Evolutionary conservation across 2,888 invertebrate genomes (phyloP).

Genomic region (Drosophila mulleri): DNA sequence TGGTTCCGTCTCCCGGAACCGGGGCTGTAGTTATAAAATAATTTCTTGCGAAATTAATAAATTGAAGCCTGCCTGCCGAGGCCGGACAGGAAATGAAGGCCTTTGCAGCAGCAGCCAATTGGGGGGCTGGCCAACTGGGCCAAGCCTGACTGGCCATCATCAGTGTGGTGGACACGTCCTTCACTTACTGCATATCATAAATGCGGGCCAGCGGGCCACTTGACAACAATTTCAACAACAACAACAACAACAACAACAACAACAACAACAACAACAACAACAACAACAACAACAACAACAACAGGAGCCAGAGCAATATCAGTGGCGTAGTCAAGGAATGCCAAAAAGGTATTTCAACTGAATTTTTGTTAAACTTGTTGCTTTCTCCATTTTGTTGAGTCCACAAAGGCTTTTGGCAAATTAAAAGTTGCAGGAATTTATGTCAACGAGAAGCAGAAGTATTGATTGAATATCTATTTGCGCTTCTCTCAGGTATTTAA

Average conservation of each 20-base stretch:
- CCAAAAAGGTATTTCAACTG: not conserved
- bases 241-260: not conserved
- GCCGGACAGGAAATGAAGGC: constrained; percentile 62
- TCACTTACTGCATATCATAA: constrained; percentile 55
- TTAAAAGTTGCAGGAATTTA: not conserved
- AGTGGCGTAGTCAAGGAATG: constrained; percentile 33
- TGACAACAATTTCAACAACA: constrained; percentile 24
- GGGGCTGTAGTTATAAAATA: constrained; percentile 66
- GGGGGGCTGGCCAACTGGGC: constrained; percentile 15
- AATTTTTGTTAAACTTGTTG: constrained; percentile 4
- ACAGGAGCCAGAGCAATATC: not conserved
- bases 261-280: constrained; percentile 29
- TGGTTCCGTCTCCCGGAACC: not conserved
- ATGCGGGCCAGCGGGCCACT: constrained; percentile 49
- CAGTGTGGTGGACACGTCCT: constrained; percentile 51
- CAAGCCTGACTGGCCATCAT: constrained; percentile 21
- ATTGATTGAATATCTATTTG: not conserved
- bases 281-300: constrained; percentile 22
- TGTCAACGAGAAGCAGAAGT: not conserved
- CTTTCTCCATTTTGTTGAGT: not conserved
- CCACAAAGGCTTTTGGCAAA: not conserved
- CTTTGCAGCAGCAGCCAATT: constrained; percentile 50
- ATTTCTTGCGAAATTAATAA: constrained; percentile 79
- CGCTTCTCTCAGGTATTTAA: not conserved
- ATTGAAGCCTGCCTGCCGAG: constrained; percentile 69